These are phyloP conservation scores for Panopea generosa DNA, from an alignment of 2,888 invertebrate genomes.

Conservation along the genomic window DNA sequence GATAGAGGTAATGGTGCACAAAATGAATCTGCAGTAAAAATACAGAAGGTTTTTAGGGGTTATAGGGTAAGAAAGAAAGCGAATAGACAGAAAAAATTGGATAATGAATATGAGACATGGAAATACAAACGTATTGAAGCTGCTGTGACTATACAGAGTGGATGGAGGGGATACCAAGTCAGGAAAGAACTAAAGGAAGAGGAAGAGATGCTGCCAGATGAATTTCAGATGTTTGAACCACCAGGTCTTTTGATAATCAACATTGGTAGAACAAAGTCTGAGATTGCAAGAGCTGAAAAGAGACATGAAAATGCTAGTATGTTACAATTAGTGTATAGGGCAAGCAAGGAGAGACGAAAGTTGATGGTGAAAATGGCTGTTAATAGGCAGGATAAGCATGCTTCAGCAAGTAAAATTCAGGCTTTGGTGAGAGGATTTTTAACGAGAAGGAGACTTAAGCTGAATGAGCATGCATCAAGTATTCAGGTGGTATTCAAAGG, in stretches of 20 bases:
- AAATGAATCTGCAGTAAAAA: slow-evolving; percentile 37
- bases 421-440: slow-evolving; percentile 34
- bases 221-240: background rate
- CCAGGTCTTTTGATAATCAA: slow-evolving; percentile 49
- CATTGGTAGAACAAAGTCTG: slow-evolving; percentile 57
- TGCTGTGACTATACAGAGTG: slow-evolving; percentile 52
- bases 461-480: slow-evolving; percentile 28
- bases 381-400: slow-evolving; percentile 31
- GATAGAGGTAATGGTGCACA: background rate
- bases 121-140: slow-evolving; percentile 45
- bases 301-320: slow-evolving; percentile 41
- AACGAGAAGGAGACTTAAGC: slow-evolving; percentile 18
- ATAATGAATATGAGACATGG: slow-evolving; percentile 51
- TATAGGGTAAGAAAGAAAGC: slow-evolving; percentile 36
- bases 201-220: background rate
- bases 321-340: slow-evolving; percentile 54
- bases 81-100: slow-evolving; percentile 20
- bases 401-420: slow-evolving; percentile 44
- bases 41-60: slow-evolving; percentile 58
- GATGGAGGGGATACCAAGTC: slow-evolving; percentile 48
- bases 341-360: slow-evolving; percentile 44
- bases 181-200: slow-evolving; percentile 37
- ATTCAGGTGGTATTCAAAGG: slow-evolving; percentile 41
- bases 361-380: slow-evolving; percentile 40
- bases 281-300: slow-evolving; percentile 51